These are phyloP conservation scores for Apeltes quadracus DNA, from an alignment of 2,113 vertebrate genomes.

Conservation along the genomic window DNA sequence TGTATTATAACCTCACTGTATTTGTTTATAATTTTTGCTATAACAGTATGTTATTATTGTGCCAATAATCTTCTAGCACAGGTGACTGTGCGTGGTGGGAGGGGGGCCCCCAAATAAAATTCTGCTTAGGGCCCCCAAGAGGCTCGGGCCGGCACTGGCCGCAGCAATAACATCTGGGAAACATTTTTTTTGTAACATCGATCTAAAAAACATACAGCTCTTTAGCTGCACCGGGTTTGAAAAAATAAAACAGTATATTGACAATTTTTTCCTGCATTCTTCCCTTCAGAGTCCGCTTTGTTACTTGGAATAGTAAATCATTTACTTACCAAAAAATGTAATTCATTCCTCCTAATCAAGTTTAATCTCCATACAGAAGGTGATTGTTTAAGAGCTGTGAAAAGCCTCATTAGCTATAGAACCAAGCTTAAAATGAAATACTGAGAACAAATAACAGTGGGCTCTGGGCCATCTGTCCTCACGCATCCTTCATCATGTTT, in stretches of 20 bases:
- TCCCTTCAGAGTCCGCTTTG: not conserved
- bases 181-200: not conserved
- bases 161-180: not conserved
- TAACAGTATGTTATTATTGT: too few species aligned
- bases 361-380: not conserved
- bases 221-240: not conserved
- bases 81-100: too few species aligned
- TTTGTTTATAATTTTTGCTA: too few species aligned
- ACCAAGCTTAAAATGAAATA: conserved; percentile 9
- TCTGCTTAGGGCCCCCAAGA: too few species aligned
- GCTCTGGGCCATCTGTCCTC: conserved; percentile 43
- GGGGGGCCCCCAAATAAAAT: too few species aligned
- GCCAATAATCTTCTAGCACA: too few species aligned
- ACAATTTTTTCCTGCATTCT: not conserved
- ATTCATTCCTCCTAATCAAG: conserved; percentile 7
- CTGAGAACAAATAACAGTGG: conserved; percentile 16
- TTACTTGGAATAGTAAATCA: too few species aligned
- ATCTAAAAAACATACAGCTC: not conserved
- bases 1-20: too few species aligned
- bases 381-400: conserved; percentile 4
- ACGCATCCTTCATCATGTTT: conserved; percentile 54
- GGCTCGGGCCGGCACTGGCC: too few species aligned
- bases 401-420: conserved; percentile 14
- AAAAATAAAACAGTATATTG: not conserved
- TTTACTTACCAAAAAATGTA: too few species aligned